Percentiles rank a stretch among this genome's conserved stretches.
phyloP scores from a whole-genome alignment of 2,888 invertebrate genomes.

The Drosophila quasianomalipes region DNA sequence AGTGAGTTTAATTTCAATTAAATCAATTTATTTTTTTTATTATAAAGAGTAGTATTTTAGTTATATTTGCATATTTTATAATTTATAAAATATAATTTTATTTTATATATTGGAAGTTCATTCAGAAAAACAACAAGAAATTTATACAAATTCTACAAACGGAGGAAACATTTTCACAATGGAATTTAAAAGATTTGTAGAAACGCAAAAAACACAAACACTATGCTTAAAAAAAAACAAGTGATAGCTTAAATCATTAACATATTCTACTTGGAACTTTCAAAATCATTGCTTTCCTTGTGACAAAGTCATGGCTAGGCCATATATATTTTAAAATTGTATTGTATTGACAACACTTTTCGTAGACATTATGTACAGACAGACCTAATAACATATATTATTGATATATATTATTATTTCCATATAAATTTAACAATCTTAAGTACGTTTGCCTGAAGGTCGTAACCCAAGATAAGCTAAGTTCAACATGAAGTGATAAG shows the following conservation, averaged over 20 bases:
- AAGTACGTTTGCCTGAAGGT: conserved; percentile 27
- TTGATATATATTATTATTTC: neutral
- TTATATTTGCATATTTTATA: neutral
- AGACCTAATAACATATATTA: conserved; percentile 4
- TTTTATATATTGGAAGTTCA: neutral
- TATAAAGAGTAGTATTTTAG: neutral
- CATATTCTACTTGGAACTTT: neutral
- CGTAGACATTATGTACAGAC: neutral
- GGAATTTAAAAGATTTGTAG: neutral
- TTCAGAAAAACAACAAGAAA: neutral
- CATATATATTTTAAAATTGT: neutral
- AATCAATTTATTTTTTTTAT: neutral
- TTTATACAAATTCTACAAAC: neutral
- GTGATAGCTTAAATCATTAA: neutral
- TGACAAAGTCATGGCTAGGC: neutral
- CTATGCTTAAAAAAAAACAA: neutral
- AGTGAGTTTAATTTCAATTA: neutral
- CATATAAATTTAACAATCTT: neutral
- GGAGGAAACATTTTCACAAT: neutral
- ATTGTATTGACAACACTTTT: neutral
- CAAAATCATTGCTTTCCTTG: neutral
- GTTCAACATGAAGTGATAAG: conserved; percentile 59
- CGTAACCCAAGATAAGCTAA: conserved; percentile 56
- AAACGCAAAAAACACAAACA: neutral
- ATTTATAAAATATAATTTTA: neutral